Percentiles rank a stretch among this genome's conserved stretches.
Evolutionary conservation across 2,888 invertebrate genomes (phyloP).

Genomic region (Dryomyza anilis): DNA sequence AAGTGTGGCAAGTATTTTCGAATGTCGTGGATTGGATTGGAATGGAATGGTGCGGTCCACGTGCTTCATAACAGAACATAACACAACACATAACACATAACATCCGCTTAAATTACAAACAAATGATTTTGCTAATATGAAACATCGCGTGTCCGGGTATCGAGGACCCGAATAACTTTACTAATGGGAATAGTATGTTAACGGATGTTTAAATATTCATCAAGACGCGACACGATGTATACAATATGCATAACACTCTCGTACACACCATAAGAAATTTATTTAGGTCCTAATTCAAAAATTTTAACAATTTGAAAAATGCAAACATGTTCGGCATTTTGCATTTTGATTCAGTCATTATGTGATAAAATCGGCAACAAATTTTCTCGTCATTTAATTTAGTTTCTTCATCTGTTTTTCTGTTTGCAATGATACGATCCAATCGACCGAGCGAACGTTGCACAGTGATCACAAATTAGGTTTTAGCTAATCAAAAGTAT

Average conservation of each 20-base stretch:
- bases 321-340: constrained; percentile 28
- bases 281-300: constrained; percentile 8
- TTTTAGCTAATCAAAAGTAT: no score
- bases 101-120: background rate
- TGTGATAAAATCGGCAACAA: constrained; percentile 30
- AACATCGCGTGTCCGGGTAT: constrained; percentile 31
- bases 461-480: no score
- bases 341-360: constrained; percentile 34
- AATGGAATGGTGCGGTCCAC: no score
- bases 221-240: background rate
- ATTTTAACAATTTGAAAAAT: constrained; percentile 28
- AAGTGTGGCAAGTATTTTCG: no score
- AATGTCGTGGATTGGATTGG: no score
- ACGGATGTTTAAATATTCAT: constrained; percentile 51
- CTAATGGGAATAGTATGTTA: constrained; percentile 57
- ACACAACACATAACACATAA: no score
- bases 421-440: background rate
- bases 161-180: constrained; percentile 44
- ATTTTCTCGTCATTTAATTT: constrained; percentile 29
- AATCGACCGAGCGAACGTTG: background rate
- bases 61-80: no score
- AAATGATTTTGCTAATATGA: no score
- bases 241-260: background rate
- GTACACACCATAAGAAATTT: constrained; percentile 17
- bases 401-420: constrained; percentile 41